These are phyloP conservation scores for Caenorhabditis sinica DNA, from an alignment of 2,888 invertebrate species.

Conservation along the genomic window DNA sequence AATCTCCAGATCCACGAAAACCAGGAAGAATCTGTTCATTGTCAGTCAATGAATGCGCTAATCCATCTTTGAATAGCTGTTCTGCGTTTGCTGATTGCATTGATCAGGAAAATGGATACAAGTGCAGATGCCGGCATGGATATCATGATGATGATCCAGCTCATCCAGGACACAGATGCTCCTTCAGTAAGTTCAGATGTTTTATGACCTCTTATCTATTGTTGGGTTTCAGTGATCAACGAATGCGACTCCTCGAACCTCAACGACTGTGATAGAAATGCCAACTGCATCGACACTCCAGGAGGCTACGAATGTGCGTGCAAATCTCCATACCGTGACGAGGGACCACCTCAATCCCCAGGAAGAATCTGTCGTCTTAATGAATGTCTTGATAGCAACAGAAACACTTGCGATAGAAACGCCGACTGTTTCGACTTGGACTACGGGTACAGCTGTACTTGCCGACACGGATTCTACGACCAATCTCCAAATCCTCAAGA, in stretches of 20 bases:
- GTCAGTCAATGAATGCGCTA: constrained; percentile 80
- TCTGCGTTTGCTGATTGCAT: constrained; percentile 83
- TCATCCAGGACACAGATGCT: constrained; percentile 82
- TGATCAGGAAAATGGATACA: constrained; percentile 81
- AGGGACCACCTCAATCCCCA: constrained; percentile 71
- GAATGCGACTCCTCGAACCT: constrained; percentile 82
- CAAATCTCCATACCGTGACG: constrained; percentile 78
- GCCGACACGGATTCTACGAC: constrained; percentile 81
- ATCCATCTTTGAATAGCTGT: constrained; percentile 82
- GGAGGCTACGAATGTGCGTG: constrained; percentile 82
- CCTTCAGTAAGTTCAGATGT: constrained; percentile 71
- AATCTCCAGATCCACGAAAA: constrained; percentile 79
- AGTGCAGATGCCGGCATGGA: constrained; percentile 78
- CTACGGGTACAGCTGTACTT: constrained; percentile 79
- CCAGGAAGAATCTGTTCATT: constrained; percentile 80
- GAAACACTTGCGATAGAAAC: constrained; percentile 80
- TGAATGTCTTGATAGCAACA: constrained; percentile 76
- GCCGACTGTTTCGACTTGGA: constrained; percentile 81
- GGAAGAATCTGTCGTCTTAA: constrained; percentile 82
- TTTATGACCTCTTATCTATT: neutral
- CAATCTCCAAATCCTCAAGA: constrained; percentile 77
- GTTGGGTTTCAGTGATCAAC: constrained; percentile 79
- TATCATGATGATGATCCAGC: constrained; percentile 82
- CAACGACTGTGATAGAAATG: constrained; percentile 83
- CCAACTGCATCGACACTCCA: constrained; percentile 81